phyloP scores from a whole-genome alignment of 2,888 invertebrate genomes.

The Odontocolon sp. region DNA sequence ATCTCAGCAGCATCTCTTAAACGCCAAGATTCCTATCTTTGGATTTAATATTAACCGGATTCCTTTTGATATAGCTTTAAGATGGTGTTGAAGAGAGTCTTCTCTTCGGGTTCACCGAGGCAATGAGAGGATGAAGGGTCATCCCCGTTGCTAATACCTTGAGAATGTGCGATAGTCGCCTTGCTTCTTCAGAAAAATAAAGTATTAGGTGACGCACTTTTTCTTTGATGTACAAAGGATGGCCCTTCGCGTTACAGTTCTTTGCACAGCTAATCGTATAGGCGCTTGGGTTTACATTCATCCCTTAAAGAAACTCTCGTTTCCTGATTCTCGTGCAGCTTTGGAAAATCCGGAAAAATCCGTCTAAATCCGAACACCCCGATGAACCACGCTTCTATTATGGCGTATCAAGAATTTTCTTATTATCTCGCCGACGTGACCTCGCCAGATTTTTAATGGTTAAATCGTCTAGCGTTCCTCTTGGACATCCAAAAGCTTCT shows the following conservation, averaged over 20 bases:
- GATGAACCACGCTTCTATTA: neutral
- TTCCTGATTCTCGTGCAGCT: neutral
- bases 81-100: conserved; percentile 51
- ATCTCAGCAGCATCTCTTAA: conserved; percentile 66
- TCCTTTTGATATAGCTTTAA: conserved; percentile 74
- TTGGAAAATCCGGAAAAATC: neutral
- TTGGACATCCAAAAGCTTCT: conserved; percentile 31
- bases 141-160: conserved; percentile 33
- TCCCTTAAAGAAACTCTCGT: conserved; percentile 11
- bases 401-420: neutral
- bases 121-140: conserved; percentile 20
- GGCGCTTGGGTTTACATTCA: conserved; percentile 49
- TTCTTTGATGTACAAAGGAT: conserved; percentile 34
- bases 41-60: conserved; percentile 76
- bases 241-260: neutral
- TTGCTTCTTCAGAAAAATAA: conserved; percentile 26
- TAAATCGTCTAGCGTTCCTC: conserved; percentile 29
- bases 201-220: conserved; percentile 26
- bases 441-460: conserved; percentile 35
- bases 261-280: conserved; percentile 39
- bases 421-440: neutral
- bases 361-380: no score
- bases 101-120: conserved; percentile 51
- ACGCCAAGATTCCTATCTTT: conserved; percentile 73
- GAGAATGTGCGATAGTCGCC: conserved; percentile 30